Evolutionary conservation across 1,140 invertebrate species (phyloP).

Genomic region (Drosophila melanica): DNA sequence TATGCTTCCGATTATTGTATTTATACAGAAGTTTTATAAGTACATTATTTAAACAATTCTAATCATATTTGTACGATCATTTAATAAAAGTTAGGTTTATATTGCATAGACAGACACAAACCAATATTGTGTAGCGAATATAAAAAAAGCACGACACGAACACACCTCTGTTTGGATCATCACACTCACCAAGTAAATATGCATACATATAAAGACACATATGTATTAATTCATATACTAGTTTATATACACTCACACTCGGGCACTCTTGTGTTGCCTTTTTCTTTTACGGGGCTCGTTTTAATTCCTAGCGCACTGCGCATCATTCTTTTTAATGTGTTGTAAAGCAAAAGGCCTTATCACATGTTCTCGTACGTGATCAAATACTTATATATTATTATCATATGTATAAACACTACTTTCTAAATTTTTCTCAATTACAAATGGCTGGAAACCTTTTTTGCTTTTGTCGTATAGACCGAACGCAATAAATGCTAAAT

Average conservation of each 20-base stretch:
- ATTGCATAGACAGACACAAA: slow-evolving; percentile 7
- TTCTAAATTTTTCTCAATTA: slow-evolving; percentile 11
- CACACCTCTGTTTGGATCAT: slow-evolving; percentile 52
- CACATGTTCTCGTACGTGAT: slow-evolving; percentile 2
- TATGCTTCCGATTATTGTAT: slow-evolving; percentile 1
- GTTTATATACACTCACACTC: slow-evolving; percentile 42
- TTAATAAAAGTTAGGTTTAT: slow-evolving; percentile 4
- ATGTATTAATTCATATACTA: slow-evolving; percentile 42
- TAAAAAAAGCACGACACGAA: slow-evolving; percentile 45
- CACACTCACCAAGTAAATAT: slow-evolving; percentile 48
- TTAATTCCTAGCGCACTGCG: slow-evolving; percentile 41
- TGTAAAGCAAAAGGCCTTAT: not conserved
- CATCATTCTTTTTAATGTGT: slow-evolving; percentile 31
- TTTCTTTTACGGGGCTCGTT: slow-evolving; percentile 42
- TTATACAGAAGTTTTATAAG: not conserved
- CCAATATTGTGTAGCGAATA: slow-evolving; percentile 39
- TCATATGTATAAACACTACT: slow-evolving; percentile 3
- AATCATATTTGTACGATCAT: not conserved
- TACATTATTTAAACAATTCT: not conserved
- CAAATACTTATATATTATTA: slow-evolving; percentile 18
- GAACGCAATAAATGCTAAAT: slow-evolving; percentile 40
- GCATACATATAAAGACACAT: slow-evolving; percentile 31
- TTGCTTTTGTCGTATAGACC: slow-evolving; percentile 36
- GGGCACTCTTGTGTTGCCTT: slow-evolving; percentile 41
- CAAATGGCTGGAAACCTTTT: slow-evolving; percentile 24